Base-by-base conservation (phyloP, 1,140 invertebrate species). In the Mactra quadrangularis region DNA sequence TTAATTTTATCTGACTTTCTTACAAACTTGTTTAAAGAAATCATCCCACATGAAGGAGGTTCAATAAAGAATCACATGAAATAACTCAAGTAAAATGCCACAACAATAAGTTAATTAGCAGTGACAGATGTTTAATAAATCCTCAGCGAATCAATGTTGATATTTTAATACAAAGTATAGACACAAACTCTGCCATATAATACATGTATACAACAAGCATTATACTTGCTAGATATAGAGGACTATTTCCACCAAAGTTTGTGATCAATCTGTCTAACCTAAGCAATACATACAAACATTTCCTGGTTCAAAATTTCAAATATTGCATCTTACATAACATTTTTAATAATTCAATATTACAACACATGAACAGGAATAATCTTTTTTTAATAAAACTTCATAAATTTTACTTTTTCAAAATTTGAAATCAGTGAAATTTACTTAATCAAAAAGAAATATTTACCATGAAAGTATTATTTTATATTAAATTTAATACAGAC, bases 191-290 rank as follows among this genome's bases (percentile, higher is more conserved):
- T 50, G 45, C 45, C 64, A 68, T 31, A 68, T 41, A 68, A 64
- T 50, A 68, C 64, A 68, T 27, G 41, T 68, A 68, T 29, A 68
- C 64, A 68, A 68, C 64, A 68, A 50, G 64, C 64, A 68, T 47
- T 68, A 81, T 81, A 81, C 77, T 81, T 81, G 77, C 77, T 57
- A 81, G 66, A 29, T 35, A 81, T 7, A 81, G 77, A 13, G 77
- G 77, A 68, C 47, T 70, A 60, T 70, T 81, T 60, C 77, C 77
- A 60, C 64, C 77, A 71, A 81, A 81, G 55, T 70, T 81, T 81
- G 77, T 59, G 27, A 81, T 81, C 77, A 81, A 71, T 35, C 77
- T 70, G 55, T 81, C 77, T 50, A 81, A 35, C 77, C 77, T 81
- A 53, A 6, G 41, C 55, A 76, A 74, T 57, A 13, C 35, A 57